Evolutionary conservation across 2,797 vertebrate genomes (phyloP), one percentile per base, ranked within the genome.

Genomic region (Vireo griseus): DNA sequence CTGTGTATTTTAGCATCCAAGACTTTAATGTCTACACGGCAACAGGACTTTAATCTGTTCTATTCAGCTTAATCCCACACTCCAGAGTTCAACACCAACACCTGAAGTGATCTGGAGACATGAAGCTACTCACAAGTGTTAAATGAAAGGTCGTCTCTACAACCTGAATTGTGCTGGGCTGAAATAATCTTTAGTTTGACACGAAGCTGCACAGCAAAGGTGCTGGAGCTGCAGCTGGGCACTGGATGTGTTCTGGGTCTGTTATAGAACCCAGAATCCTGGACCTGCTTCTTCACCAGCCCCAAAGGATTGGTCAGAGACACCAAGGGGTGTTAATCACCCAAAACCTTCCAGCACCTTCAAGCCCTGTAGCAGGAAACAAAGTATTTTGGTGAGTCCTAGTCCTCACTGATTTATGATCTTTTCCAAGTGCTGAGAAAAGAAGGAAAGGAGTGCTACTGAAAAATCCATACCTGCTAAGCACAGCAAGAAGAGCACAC

Each of bases 401-500:
- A 3, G 8, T 59, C 8, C 16, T 73, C 14, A 25, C 5, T 61
- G 20, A 18, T 75, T n/a, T 29, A 9, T 22, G 22, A 52, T 37
- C 3, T 28, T 67, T 45, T 37, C 47, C 55, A 68, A 57, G 33
- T 28, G 26, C 6, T 72, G 26, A 72, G n/a, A 47, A 44, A 85
- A 7, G 5, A 73, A 63, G 35, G n/a, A 48, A 63, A 75, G 3
- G 57, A 66, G 2, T 45, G 21, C 6, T 79, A 0, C 21, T 48
- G 51, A n/a, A 76, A 86, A 76, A 54, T 5, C 4, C 1, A 0
- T 22, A 15, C 35, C 25, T 18, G 4, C 8, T 11, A 78, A 52
- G 11, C 14, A 19, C 16, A 66, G 44, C 7, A 54, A 51, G 52
- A 76, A 55, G 24, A 58, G 13, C 5, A 25, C 11, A 8, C 24